Base-by-base conservation (phyloP, 2,888 invertebrate genomes). In the Acleris sparsana region DNA sequence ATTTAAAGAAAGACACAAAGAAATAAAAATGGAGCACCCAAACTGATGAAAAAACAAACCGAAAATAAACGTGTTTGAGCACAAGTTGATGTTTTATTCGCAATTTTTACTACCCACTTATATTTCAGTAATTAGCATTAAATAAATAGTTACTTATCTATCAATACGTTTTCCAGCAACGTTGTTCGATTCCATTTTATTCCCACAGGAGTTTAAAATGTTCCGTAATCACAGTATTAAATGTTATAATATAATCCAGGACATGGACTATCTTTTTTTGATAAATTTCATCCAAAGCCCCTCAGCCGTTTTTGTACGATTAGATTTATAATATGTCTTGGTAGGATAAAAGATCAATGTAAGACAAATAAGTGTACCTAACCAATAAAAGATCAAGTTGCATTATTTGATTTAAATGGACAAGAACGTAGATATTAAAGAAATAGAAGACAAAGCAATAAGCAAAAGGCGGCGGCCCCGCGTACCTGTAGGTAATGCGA, bases 1-100 rank as follows among this genome's bases (percentile, higher is more conserved):
- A 89, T 85, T 89, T 88, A 90, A 90, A 85, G 76, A 86, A 80
- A 79, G 76, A 89, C 88, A 89, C 88, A 83, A 83, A 84, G 73
- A 65, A 82, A 80, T 80, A 80, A 88, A 89, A 92, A 92, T 91
- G 92, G 92, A 92, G 92, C 92, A 92, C 92, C 90, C 88, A 89
- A 92, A 89, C 87, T 78, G 80, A 80, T 79, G 79, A 77, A 84
- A 88, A 87, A 84, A 84, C 85, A 88, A 90, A 90, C 88, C 84
- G 80, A 86, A 89, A 89, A 91, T 89, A 89, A 83, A 91, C 84
- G 85, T 86, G 90, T 92, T 92, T 92, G 88, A 91, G 83, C 87
- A 87, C 80, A 89, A 63, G 73, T 29, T 9, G 62, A 73, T 78
- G 79, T 90, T 89, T 91, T 74, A 86, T 86, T 88, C 75, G 22